A percentile compares a stretch with the other conserved stretches of the same genome.
These are phyloP conservation scores for Drosophila sechellia DNA, from an alignment of 1,140 invertebrate genomes.

Conservation along the genomic window DNA sequence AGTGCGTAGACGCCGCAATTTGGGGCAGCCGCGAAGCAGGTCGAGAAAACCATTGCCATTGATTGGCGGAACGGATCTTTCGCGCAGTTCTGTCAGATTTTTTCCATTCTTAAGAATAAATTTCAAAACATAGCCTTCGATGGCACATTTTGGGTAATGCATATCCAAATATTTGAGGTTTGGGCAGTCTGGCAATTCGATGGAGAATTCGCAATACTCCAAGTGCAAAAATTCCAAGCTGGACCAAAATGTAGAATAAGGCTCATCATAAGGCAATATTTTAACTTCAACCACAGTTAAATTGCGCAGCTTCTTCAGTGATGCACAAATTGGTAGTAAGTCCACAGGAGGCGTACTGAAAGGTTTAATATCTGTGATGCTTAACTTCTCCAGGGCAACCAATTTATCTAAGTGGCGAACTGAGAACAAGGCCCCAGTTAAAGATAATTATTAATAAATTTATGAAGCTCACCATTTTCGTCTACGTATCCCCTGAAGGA, in stretches of 20 bases:
- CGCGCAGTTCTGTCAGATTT: neutral
- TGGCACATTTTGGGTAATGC: neutral
- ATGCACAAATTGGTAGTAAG: neutral
- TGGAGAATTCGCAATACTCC: neutral
- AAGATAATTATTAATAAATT: too few relatives aligned
- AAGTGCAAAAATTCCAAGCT: neutral
- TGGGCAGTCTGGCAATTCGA: neutral
- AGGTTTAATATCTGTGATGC: neutral
- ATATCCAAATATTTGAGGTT: neutral
- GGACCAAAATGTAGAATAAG: too few relatives aligned
- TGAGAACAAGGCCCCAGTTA: neutral
- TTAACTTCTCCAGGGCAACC: neutral
- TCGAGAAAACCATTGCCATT: neutral
- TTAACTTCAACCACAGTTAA: neutral
- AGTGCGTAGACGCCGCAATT: neutral
- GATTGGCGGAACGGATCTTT: neutral
- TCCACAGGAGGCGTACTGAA: neutral
- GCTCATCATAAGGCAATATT: neutral
- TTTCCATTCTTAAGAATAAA: constrained; percentile 1
- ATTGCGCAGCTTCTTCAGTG: neutral
- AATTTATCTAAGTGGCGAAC: neutral
- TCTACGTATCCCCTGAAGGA: neutral
- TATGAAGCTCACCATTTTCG: neutral
- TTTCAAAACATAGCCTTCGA: neutral
- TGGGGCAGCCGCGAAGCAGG: neutral